These are phyloP conservation scores for Denticeps clupeoides DNA, from an alignment of 2,797 vertebrate genomes.

Conservation along the genomic window DNA sequence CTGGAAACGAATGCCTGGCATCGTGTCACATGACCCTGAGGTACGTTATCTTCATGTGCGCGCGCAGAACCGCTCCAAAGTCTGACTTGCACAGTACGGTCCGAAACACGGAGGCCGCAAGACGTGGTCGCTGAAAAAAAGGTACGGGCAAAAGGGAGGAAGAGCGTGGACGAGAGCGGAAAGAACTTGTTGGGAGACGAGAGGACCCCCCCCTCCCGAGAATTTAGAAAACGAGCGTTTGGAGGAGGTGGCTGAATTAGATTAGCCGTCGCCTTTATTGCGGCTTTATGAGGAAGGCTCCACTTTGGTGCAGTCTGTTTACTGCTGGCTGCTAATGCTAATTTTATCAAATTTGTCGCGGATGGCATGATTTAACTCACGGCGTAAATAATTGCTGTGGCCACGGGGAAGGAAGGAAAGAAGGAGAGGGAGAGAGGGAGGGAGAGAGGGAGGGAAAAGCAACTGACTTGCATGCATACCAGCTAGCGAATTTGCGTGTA, in stretches of 20 bases:
- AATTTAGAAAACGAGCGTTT: slow-evolving; percentile 1
- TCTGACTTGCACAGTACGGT: too few species aligned
- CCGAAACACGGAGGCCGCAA: too few species aligned
- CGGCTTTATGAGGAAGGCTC: slow-evolving; percentile 27
- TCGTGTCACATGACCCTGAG: too few species aligned
- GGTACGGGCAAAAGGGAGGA: too few species aligned
- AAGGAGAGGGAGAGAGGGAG: not conserved
- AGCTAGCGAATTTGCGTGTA: slow-evolving; percentile 48
- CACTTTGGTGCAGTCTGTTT: slow-evolving; percentile 20
- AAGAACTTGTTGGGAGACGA: not conserved
- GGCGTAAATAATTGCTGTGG: slow-evolving; percentile 5
- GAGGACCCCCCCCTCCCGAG: too few species aligned
- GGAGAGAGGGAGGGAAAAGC: slow-evolving; percentile 33
- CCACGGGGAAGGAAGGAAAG: not conserved
- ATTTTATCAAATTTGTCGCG: slow-evolving; percentile 49
- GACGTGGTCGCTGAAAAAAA: too few species aligned
- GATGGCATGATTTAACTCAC: slow-evolving; percentile 45
- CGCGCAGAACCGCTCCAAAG: too few species aligned
- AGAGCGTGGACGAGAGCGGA: not conserved
- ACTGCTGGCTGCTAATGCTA: slow-evolving; percentile 37
- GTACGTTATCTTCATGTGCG: too few species aligned
- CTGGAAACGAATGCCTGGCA: too few species aligned
- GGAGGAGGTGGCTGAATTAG: slow-evolving; percentile 11
- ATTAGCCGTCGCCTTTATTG: slow-evolving; percentile 25
- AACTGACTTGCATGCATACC: slow-evolving; percentile 47